Conservation (phyloP, 2,113 vertebrate genomes). For the Speoplatyrhinus poulsoni region DNA sequence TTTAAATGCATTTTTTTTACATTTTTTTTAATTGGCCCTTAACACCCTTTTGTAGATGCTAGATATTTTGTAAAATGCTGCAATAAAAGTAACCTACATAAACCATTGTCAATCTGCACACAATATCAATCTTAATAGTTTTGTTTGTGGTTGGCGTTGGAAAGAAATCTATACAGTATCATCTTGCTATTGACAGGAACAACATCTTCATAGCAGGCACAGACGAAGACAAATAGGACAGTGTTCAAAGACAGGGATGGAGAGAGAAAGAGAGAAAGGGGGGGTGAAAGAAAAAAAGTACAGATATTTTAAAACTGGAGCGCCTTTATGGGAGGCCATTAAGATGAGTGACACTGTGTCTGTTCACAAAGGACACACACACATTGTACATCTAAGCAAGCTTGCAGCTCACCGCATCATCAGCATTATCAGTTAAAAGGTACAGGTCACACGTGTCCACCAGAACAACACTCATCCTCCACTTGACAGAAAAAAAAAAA, state of each 20-base stretch:
- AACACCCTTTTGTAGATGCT: neutral
- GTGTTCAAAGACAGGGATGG: neutral
- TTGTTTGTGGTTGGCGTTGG: slow-evolving; percentile 15
- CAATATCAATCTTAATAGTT: slow-evolving; percentile 62
- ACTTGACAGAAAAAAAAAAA: slow-evolving; percentile 25
- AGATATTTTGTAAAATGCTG: slow-evolving; percentile 12
- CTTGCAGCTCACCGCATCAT: neutral
- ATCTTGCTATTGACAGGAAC: slow-evolving; percentile 46
- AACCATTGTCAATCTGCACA: neutral
- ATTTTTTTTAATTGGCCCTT: slow-evolving; percentile 32
- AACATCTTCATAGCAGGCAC: too few relatives aligned
- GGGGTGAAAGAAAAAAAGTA: neutral
- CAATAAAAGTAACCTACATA: too few relatives aligned
- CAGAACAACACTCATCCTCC: slow-evolving; percentile 25
- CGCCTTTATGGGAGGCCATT: slow-evolving; percentile 7
- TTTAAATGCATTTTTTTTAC: too few relatives aligned
- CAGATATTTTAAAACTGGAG: neutral
- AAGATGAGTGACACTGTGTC: slow-evolving; percentile 27
- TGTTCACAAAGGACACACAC: slow-evolving; percentile 9
- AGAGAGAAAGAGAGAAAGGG: neutral
- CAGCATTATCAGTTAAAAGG: neutral
- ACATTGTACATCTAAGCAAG: slow-evolving; percentile 4
- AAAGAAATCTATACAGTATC: slow-evolving; percentile 49
- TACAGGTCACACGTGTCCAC: slow-evolving; percentile 37
- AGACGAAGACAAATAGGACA: too few relatives aligned